Evolutionary conservation across 2,888 invertebrate genomes (phyloP).

Genomic region (Mystacides longicornis): DNA sequence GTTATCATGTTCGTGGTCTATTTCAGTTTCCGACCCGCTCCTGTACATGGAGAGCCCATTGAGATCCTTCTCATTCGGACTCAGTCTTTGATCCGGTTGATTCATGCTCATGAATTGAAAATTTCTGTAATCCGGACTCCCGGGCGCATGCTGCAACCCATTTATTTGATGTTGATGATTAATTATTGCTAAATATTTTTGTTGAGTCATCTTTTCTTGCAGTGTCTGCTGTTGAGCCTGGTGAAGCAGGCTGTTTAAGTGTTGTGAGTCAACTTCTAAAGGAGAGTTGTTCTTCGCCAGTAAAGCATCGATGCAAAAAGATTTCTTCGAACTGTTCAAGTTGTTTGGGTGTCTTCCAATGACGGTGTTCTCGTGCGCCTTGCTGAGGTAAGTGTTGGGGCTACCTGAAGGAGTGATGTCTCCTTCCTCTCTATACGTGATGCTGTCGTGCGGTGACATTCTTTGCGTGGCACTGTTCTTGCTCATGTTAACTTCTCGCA

Average conservation of each 20-base stretch:
- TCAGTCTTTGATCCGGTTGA: constrained; percentile 26
- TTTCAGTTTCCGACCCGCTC: constrained; percentile 17
- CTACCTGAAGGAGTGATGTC: constrained; percentile 38
- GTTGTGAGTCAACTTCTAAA: constrained; percentile 31
- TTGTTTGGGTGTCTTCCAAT: constrained; percentile 32
- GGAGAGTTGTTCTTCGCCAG: constrained; percentile 54
- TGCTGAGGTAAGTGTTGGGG: constrained; percentile 11
- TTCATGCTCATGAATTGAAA: constrained; percentile 12
- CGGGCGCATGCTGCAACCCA: constrained; percentile 15
- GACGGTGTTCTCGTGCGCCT: constrained; percentile 35
- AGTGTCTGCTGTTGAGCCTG: constrained; percentile 34
- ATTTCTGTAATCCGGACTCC: constrained; percentile 6
- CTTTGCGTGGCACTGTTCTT: constrained; percentile 18
- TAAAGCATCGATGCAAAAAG: constrained; percentile 87
- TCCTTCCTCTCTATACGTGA: constrained; percentile 39
- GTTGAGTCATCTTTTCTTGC: constrained; percentile 36
- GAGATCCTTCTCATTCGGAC: constrained; percentile 33
- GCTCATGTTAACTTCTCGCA: constrained; percentile 6
- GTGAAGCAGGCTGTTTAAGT: constrained; percentile 31
- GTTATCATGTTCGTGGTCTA: constrained; percentile 32
- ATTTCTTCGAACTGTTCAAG: constrained; percentile 45
- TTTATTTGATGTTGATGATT: constrained; percentile 33
- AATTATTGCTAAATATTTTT: constrained; percentile 39
- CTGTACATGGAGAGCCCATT: constrained; percentile 10
- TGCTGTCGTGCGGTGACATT: constrained; percentile 25